Conservation (phyloP, 1,140 invertebrate species). For the Drosophila albomicans region DNA sequence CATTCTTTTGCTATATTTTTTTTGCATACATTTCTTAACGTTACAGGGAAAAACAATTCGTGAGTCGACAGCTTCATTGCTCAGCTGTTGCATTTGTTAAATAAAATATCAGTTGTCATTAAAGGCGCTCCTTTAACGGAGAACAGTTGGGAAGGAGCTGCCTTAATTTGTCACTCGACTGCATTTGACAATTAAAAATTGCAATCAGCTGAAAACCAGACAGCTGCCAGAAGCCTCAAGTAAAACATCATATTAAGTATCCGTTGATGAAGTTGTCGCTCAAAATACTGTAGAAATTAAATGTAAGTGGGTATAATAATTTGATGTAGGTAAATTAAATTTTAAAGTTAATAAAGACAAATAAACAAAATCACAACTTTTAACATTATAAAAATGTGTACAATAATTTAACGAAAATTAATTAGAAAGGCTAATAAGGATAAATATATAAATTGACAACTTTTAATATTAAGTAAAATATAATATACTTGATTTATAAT, state of each 20-base stretch:
- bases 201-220: constrained; percentile 53
- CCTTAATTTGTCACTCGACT: constrained; percentile 76
- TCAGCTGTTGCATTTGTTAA: constrained; percentile 78
- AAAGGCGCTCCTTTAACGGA: constrained; percentile 46
- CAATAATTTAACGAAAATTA: too few relatives aligned
- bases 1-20: constrained; percentile 21
- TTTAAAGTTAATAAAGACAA: neutral
- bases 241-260: constrained; percentile 38
- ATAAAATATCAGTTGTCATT: constrained; percentile 81
- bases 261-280: constrained; percentile 17
- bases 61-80: constrained; percentile 45
- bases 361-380: neutral
- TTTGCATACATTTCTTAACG: constrained; percentile 65
- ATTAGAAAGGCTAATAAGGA: too few relatives aligned
- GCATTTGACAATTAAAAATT: constrained; percentile 81
- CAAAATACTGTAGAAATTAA: neutral
- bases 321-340: neutral
- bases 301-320: neutral
- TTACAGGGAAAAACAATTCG: constrained; percentile 68
- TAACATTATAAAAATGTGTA: too few relatives aligned
- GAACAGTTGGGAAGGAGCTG: constrained; percentile 14
- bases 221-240: constrained; percentile 47
- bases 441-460: too few relatives aligned
- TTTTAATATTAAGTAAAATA: too few relatives aligned
- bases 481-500: too few relatives aligned